Evolutionary conservation across 2,797 vertebrate genomes (phyloP), one percentile per base, ranked within the genome.

Genomic region (Protosalanx chinensis): DNA sequence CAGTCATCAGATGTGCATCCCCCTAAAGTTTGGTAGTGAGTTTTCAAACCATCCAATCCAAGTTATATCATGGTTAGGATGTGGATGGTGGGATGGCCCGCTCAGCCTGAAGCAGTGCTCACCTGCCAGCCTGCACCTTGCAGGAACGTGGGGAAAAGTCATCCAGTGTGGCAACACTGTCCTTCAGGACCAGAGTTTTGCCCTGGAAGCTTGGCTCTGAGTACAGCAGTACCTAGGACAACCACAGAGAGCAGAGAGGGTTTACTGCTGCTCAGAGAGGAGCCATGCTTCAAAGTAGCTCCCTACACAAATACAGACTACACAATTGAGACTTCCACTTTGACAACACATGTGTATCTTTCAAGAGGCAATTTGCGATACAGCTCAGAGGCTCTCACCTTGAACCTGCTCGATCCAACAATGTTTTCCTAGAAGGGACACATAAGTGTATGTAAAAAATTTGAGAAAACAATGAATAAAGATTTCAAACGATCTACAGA

Each of bases 91-190:
- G 18, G 3, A 5, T 18, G 23, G 23, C 23, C 23, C 23, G 18
- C 15, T 5, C 16, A 32, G 49, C 15, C 15, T 16, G 29, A 30
- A 2, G 16, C 8, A 30, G 18, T 56, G 12, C 65, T 56, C 49
- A 99, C 97, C 94, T 96, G 89, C 97, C 96, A 79, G 91, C 89
- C 78, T 94, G 81, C 78, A 98, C 92, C 85, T 94, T 95, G 86
- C 95, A 97, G 84, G 97, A 99, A 80, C 86, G 91, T 58, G 91
- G 88, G 72, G 79, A 79, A 87, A 98, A 96, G 20, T 90, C 87
- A 0, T 93, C 92, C 81, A 98, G 91, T 67, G 88, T 89, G 60
- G 83, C 83, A 49, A 78, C 56, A 35, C 89, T 94, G 83, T 92
- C 92, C 80, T 95, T 93, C 86, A 96, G 89, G 79, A 84, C 33